Base-by-base conservation (phyloP, 2,797 vertebrate species). In the Hippocampus kuda region DNA sequence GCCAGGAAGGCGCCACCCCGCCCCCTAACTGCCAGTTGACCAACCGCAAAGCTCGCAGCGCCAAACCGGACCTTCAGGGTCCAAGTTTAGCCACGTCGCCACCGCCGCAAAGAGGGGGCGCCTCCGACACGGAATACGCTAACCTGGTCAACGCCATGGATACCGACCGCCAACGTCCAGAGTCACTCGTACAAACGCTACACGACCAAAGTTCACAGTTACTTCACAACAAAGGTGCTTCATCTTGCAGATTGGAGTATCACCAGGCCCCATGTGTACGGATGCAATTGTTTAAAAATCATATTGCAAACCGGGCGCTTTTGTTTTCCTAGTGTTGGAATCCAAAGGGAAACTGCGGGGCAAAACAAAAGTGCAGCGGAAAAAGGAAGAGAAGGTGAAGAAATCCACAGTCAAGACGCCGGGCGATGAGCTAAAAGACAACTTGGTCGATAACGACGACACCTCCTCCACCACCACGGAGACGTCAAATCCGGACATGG, bases 401-500 rank as follows among this genome's bases (percentile, higher is more conserved):
- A 94, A 92, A 83, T 86, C 84, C 24, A 91, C 93, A 75, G 90
- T 85, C 73, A 96, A 92, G 82, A 87, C 83, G 62, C 93, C 89
- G 72, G 93, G 94, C 68, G 96, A 97, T n/a, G 95, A 97, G 71
- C 87, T 94, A 13, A 98, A 96, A 77, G 96, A 97, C 74, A 88
- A 89, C 30, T 82, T 95, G 86, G 95, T 89, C 38, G 97, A 98
- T 85, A 91, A 92, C 18, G 97, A 99, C 8, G 97, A 99, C 89
- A 97, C 94, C 88, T 99, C 97, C 79, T 99, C 97, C 81, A 98
- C 96, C 7, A 99, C 96, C 70, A 99, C 97, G 27, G 97, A 99
- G 90, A 96, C 97, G 74, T 99, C 97, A 70, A 99, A 95, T 78
- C 97, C 96, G 9, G 97, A 99, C 49, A 90, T 93, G 79, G 97